phyloP scores from a whole-genome alignment of 2,888 invertebrate species.

The Agrilus cyanescens region DNA sequence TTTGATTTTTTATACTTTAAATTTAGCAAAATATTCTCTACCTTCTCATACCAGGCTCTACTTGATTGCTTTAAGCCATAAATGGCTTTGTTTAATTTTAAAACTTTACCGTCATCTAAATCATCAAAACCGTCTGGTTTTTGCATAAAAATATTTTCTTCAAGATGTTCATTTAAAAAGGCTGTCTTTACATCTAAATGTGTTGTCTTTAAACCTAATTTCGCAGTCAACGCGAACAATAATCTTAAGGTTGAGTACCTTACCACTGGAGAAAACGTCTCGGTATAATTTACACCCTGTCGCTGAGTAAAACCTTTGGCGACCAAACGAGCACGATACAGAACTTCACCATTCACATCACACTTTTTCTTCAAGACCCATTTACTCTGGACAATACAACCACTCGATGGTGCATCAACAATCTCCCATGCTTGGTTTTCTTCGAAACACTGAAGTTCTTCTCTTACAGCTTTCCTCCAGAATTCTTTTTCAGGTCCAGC shows the following conservation, averaged over 20 bases:
- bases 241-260: constrained; percentile 2
- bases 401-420: neutral
- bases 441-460: neutral
- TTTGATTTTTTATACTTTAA: too few relatives aligned
- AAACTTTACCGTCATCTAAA: too few relatives aligned
- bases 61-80: too few relatives aligned
- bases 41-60: too few relatives aligned
- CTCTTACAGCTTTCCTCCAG: constrained; percentile 1
- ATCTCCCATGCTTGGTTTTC: neutral
- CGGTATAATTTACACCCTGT: constrained; percentile 1
- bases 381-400: neutral
- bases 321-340: neutral
- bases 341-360: neutral
- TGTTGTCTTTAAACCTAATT: neutral
- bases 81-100: too few relatives aligned
- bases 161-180: neutral
- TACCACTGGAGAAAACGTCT: constrained; percentile 1
- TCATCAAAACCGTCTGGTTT: neutral
- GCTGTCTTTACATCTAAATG: constrained; percentile 2
- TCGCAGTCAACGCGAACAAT: constrained; percentile 1
- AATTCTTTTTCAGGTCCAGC: constrained; percentile 1
- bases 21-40: too few relatives aligned
- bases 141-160: neutral
- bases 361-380: constrained; percentile 1
- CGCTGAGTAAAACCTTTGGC: neutral